Percentiles rank a stretch among this genome's conserved stretches.
phyloP scores from a whole-genome alignment of 2,113 vertebrate genomes.

The Chaenogobius annularis region DNA sequence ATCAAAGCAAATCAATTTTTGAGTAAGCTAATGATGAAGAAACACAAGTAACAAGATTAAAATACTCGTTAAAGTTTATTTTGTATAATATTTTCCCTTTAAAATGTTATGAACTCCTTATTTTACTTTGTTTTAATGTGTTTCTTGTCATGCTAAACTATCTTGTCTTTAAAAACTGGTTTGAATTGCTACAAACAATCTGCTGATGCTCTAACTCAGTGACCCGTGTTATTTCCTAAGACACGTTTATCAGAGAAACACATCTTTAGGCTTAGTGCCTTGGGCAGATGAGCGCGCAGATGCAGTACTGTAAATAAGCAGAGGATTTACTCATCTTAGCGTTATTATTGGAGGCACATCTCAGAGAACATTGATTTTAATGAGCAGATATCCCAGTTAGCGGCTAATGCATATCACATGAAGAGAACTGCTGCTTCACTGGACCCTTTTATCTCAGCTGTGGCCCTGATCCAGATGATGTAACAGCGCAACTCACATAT shows the following conservation, averaged over 20 bases:
- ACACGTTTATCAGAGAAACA: not conserved
- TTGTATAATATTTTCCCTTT: no score
- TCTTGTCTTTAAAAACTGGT: not conserved
- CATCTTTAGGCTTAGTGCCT: conserved; percentile 17
- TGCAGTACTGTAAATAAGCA: conserved; percentile 25
- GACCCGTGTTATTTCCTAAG: conserved; percentile 2
- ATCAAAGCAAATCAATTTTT: no score
- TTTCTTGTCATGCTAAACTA: not conserved
- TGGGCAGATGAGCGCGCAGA: conserved; percentile 21
- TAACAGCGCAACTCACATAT: conserved; percentile 63
- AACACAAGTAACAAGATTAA: no score
- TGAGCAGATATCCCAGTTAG: conserved; percentile 47
- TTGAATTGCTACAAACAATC: conserved; percentile 9
- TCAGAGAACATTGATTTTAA: conserved; percentile 49
- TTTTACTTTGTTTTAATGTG: not conserved
- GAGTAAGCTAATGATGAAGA: no score
- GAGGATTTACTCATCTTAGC: conserved; percentile 29
- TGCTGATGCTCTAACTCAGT: not conserved
- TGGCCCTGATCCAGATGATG: conserved; percentile 65
- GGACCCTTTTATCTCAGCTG: conserved; percentile 51
- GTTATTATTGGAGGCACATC: conserved; percentile 54
- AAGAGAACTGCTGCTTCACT: conserved; percentile 46
- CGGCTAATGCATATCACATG: conserved; percentile 54
- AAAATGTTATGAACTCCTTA: not conserved
- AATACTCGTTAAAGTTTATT: no score